These are phyloP conservation scores for Sericinus montela DNA, from an alignment of 2,888 invertebrate species.

Conservation along the genomic window DNA sequence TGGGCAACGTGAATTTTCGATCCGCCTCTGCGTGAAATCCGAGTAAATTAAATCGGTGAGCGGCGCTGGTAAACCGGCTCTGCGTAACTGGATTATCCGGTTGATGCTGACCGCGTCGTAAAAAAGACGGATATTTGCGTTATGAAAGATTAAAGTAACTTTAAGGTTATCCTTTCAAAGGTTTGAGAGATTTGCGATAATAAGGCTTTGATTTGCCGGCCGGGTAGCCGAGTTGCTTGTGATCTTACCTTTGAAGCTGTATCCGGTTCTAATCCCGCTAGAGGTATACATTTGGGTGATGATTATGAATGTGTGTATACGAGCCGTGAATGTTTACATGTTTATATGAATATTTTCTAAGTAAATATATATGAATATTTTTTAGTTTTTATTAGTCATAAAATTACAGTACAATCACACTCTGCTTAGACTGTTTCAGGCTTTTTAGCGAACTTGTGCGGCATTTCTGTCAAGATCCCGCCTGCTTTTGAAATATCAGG, in stretches of 20 bases:
- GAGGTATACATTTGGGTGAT: no score
- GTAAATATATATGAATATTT: no score
- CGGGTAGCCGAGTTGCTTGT: no score
- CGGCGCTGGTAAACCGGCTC: slow-evolving; percentile 12
- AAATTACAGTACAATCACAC: slow-evolving; percentile 73
- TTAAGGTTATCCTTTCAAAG: neutral
- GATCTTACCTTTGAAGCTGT: no score
- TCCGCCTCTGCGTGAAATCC: slow-evolving; percentile 11
- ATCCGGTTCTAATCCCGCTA: no score
- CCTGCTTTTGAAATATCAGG: slow-evolving; percentile 93
- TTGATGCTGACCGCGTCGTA: slow-evolving; percentile 2
- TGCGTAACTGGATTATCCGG: slow-evolving; percentile 17
- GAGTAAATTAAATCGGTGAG: slow-evolving; percentile 15
- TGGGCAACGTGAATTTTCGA: neutral
- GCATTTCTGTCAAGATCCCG: slow-evolving; percentile 99
- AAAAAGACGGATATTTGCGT: slow-evolving; percentile 6
- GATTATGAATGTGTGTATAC: no score
- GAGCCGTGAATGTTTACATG: no score
- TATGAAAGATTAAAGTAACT: slow-evolving; percentile 12
- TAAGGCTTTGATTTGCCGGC: neutral
- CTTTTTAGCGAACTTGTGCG: slow-evolving; percentile 91
- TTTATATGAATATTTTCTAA: no score
- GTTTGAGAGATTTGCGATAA: neutral
- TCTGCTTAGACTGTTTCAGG: slow-evolving; percentile 78
- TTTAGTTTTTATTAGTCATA: slow-evolving; percentile 44